phyloP scores from a whole-genome alignment of 2,888 invertebrate species.

The Campaea margaritaria region DNA sequence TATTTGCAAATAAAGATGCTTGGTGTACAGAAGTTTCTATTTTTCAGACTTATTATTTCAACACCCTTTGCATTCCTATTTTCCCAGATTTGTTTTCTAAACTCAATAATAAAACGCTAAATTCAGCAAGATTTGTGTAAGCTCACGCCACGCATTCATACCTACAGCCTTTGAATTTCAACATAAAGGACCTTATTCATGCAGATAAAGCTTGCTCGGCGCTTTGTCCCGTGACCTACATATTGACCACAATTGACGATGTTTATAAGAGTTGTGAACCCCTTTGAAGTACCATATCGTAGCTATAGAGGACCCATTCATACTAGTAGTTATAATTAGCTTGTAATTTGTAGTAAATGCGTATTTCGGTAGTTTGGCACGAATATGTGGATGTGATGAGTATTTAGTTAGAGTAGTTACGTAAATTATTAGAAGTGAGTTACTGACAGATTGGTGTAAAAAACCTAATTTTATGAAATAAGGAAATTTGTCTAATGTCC shows the following conservation, averaged over 20 bases:
- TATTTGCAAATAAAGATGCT: slow-evolving; percentile 32
- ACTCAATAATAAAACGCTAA: background rate
- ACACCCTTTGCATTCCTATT: slow-evolving; percentile 8
- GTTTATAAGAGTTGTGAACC: slow-evolving; percentile 61
- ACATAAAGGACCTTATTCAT: slow-evolving; percentile 9
- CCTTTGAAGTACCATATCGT: slow-evolving; percentile 71
- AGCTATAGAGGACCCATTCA: slow-evolving; percentile 57
- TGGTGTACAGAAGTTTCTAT: background rate
- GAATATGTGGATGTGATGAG: background rate
- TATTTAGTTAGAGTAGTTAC: background rate
- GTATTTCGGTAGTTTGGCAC: slow-evolving; percentile 12
- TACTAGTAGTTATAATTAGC: slow-evolving; percentile 34
- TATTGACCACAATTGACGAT: slow-evolving; percentile 49
- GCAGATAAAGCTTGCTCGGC: background rate
- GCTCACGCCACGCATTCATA: background rate
- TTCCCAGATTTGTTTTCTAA: slow-evolving; percentile 3
- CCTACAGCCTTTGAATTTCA: background rate
- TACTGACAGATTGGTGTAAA: slow-evolving; percentile 10
- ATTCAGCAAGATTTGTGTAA: slow-evolving; percentile 3
- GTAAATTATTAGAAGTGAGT: background rate
- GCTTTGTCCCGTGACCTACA: slow-evolving; percentile 25
- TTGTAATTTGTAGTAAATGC: background rate
- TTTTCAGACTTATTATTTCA: slow-evolving; percentile 7
- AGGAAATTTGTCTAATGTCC: no score
- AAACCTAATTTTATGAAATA: background rate